Base-by-base conservation (phyloP, 2,888 invertebrate genomes). In the Hypena proboscidalis region DNA sequence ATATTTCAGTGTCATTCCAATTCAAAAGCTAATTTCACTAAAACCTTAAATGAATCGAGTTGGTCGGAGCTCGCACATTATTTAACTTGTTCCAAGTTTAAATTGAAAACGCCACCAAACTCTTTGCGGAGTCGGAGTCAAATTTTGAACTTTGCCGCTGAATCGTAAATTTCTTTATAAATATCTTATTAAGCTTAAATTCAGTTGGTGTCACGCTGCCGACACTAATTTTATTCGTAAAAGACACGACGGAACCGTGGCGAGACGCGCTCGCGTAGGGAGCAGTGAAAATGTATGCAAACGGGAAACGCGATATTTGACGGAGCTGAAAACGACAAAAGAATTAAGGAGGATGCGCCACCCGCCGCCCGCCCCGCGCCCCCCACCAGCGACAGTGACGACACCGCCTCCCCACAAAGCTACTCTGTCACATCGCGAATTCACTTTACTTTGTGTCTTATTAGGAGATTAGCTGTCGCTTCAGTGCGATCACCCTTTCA, bases 91-190 rank as follows among this genome's bases (percentile, higher is more conserved):
- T 80, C 83, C 77, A 90, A 90, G 84, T 90, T 90, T 90, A 90
- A 90, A 90, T 90, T 90, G 90, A 90, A 90, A 90, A 90, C 83
- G 87, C 84, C 78, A 83, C 83, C 82, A 70, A 90, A 90, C 89
- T 90, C 90, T 88, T 89, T 88, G 84, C 77, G 74, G 78, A 85
- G 83, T 83, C 78, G 74, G 81, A 87, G 83, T 88, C 83, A 86
- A 90, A 90, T 86, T 90, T 84, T 90, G 90, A 90, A 90, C 89
- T 90, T 90, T 89, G 85, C 88, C 80, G 85, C 83, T 88, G 90
- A 90, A 90, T 90, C 80, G 87, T 87, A 89, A 88, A 90, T 87
- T 85, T 89, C 90, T 89, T 89, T 89, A 90, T 90, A 90, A 90
- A 90, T 90, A 90, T 88, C 85, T 89, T 90, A 90, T 89, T 87